Percentiles rank a stretch among this genome's conserved stretches.
phyloP scores from a whole-genome alignment of 2,797 vertebrate species.

The Chaenodraco wilsoni region DNA sequence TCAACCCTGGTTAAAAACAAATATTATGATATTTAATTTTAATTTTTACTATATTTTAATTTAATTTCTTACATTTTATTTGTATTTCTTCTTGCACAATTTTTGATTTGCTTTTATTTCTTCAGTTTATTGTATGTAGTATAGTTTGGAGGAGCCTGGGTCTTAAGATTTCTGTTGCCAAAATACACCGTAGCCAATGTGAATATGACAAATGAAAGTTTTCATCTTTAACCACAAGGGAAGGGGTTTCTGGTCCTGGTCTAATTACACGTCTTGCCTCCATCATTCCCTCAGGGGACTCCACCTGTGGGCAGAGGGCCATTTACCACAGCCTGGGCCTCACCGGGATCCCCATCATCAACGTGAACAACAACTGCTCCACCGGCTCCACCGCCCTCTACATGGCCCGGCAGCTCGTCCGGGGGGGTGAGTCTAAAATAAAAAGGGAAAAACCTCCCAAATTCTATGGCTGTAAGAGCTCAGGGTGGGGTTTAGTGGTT shows the following conservation, averaged over 20 bases:
- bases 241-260: neutral
- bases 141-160: no score
- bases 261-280: neutral
- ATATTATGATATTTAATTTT: no score
- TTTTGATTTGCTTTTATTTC: no score
- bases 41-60: no score
- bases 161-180: no score
- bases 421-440: constrained; percentile 87
- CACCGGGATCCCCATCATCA: constrained; percentile 95
- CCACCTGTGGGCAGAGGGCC: constrained; percentile 92
- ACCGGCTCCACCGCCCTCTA: constrained; percentile 97
- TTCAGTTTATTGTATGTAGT: no score
- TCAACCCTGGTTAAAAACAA: no score
- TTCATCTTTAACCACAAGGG: neutral
- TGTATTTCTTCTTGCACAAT: neutral
- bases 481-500: neutral
- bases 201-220: no score
- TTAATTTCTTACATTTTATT: neutral
- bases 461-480: neutral
- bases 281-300: constrained; percentile 85
- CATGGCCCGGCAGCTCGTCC: constrained; percentile 91
- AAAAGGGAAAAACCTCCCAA: neutral
- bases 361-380: constrained; percentile 98
- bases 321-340: constrained; percentile 95
- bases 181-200: no score